A percentile compares a stretch with the other conserved stretches of the same genome.
phyloP scores from a whole-genome alignment of 2,113 vertebrate genomes.

The Microcebus jonahi region DNA sequence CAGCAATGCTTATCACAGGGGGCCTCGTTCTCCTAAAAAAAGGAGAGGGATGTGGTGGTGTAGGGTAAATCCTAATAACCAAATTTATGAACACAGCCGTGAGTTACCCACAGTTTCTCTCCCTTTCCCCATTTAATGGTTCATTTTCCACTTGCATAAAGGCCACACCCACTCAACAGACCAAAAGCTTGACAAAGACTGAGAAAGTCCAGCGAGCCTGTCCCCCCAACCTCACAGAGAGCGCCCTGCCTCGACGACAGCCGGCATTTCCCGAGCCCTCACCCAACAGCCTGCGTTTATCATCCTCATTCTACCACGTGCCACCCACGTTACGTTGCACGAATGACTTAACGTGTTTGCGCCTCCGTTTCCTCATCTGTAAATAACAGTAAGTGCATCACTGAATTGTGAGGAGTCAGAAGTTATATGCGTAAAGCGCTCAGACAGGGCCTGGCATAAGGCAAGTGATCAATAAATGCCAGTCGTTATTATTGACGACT shows the following conservation, averaged over 20 bases:
- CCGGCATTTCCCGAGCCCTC: not conserved
- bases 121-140: not conserved
- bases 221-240: not conserved
- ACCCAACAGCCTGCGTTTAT: not conserved
- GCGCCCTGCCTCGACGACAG: fast-evolving
- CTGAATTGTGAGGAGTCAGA: not conserved
- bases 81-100: not conserved
- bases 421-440: not conserved
- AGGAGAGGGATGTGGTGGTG: not conserved
- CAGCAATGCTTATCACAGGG: not conserved
- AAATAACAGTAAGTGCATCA: not conserved
- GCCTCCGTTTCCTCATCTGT: not conserved
- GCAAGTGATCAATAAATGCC: not conserved
- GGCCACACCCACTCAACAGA: not conserved
- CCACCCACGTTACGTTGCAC: not conserved
- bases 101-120: not conserved
- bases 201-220: not conserved
- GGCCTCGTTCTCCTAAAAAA: not conserved
- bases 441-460: not conserved
- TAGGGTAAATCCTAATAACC: not conserved
- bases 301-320: not conserved
- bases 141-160: not conserved
- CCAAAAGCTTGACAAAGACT: not conserved
- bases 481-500: not conserved
- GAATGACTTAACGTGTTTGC: not conserved